These are phyloP conservation scores for Cylas formicarius DNA, from an alignment of 1,140 invertebrate species.

Conservation along the genomic window DNA sequence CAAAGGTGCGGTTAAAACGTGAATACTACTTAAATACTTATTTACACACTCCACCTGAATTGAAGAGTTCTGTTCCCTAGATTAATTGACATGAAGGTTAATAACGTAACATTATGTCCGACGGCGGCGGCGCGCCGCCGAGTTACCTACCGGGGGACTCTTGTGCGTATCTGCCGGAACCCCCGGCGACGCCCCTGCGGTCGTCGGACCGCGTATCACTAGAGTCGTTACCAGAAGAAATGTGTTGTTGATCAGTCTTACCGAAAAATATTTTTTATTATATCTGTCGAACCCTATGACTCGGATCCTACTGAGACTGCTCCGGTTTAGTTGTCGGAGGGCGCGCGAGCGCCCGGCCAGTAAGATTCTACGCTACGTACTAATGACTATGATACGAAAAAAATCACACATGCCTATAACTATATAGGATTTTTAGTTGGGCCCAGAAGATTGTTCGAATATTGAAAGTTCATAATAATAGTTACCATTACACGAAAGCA, in stretches of 20 bases:
- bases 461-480: conserved; percentile 31
- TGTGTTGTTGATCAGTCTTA: conserved; percentile 44
- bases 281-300: too few relatives aligned
- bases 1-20: too few relatives aligned
- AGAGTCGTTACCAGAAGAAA: conserved; percentile 41
- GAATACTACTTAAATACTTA: too few relatives aligned
- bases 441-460: conserved; percentile 44
- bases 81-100: conserved; percentile 45
- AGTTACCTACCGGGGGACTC: conserved; percentile 10
- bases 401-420: conserved; percentile 43
- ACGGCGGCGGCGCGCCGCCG: conserved; percentile 20
- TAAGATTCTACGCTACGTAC: conserved; percentile 30
- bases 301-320: conserved; percentile 11
- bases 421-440: conserved; percentile 41
- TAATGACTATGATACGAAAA: conserved; percentile 43
- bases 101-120: conserved; percentile 38
- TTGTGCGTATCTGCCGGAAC: conserved; percentile 9
- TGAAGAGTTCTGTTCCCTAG: conserved; percentile 43
- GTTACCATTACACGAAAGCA: conserved; percentile 35
- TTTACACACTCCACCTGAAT: conserved; percentile 38
- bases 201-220: conserved; percentile 38
- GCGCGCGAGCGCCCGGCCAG: conserved; percentile 16
- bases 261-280: conserved; percentile 34
- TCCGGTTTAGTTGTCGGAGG: too few relatives aligned
- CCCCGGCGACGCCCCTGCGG: too few relatives aligned